phyloP scores from a whole-genome alignment of 2,888 invertebrate species.

The Schizotus pectinicornis region DNA sequence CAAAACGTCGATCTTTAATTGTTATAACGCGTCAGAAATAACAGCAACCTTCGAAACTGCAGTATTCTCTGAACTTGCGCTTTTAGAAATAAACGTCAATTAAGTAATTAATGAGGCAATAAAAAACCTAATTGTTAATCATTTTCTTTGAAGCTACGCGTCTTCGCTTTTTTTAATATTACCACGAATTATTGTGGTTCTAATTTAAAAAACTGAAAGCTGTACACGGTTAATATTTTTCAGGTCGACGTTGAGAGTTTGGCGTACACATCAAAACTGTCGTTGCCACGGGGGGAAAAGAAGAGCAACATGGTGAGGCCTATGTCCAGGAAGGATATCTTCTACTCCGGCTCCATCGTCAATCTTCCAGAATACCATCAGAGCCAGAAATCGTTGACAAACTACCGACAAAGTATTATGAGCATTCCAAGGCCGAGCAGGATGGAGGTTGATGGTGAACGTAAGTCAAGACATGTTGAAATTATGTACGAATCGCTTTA shows the following conservation, averaged over 20 bases:
- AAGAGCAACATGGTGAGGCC: conserved; percentile 81
- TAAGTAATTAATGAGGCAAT: no score
- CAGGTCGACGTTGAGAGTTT: conserved; percentile 72
- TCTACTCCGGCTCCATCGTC: conserved; percentile 94
- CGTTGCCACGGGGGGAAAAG: conserved; percentile 62
- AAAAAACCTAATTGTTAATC: neutral
- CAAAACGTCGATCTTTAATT: no score
- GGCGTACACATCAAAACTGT: conserved; percentile 71
- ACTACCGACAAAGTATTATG: conserved; percentile 89
- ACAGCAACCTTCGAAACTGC: no score
- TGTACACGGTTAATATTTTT: no score
- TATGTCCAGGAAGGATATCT: conserved; percentile 93
- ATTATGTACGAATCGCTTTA: neutral
- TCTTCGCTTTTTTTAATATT: neutral
- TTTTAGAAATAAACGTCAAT: no score
- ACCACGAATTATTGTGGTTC: neutral
- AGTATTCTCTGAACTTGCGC: no score
- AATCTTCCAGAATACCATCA: conserved; percentile 93
- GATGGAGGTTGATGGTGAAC: conserved; percentile 66
- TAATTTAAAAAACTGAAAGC: conserved; percentile 1
- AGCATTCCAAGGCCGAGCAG: conserved; percentile 77
- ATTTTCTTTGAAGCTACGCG: no score
- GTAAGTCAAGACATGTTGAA: conserved; percentile 58
- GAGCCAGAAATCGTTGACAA: conserved; percentile 88
- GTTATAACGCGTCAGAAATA: no score